Base-by-base conservation (phyloP, 2,888 invertebrate genomes). In the Serripes groenlandicus region DNA sequence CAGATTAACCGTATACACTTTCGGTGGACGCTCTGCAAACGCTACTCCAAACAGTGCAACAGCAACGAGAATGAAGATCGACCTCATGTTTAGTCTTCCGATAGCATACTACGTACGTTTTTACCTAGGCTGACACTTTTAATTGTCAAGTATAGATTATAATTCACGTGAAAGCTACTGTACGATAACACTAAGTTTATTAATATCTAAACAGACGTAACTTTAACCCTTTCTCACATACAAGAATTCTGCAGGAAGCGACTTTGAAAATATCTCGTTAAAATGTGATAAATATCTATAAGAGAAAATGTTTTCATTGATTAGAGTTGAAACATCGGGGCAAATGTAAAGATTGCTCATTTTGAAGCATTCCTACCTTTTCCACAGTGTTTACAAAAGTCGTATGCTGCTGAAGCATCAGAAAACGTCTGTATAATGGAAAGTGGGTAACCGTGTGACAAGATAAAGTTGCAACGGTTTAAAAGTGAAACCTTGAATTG, bases 1-100 rank as follows among this genome's bases (percentile, higher is more conserved):
- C 66, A 66, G 21, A 23, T 66, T 66, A 26, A 66, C 42, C 15
- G 37, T 66, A 15, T 66, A 66, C 23, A 66, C 66, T 42, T 66
- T 66, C 0, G 66, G 66, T 4, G 66, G 66, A 3, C 66, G 37
- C 0, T 66, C 66, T 0, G 42, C 30, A 35, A 28, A 28, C 30
- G 7, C 9, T 9, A 60, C 18, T 28, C 60, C 60, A 28, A 28
- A 26, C 5, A 49, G 49, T 5, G 7, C 30, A 60, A 60, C 5
- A 28, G 18, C 1, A 26, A 60, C 5, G 28, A 60, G 1, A 7
- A 28, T 5, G 7, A 1, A 18, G 28, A 60, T 0, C 11, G 7
- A 15, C 30, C 30, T 26, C 60, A 60, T 60, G 15, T 42, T 42
- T 42, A 42, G 42, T 42, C 15, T 42, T 42, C 15, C 9, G 42